Evolutionary conservation across 2,113 vertebrate genomes (phyloP).

Genomic region (Cephalopterus ornatus): DNA sequence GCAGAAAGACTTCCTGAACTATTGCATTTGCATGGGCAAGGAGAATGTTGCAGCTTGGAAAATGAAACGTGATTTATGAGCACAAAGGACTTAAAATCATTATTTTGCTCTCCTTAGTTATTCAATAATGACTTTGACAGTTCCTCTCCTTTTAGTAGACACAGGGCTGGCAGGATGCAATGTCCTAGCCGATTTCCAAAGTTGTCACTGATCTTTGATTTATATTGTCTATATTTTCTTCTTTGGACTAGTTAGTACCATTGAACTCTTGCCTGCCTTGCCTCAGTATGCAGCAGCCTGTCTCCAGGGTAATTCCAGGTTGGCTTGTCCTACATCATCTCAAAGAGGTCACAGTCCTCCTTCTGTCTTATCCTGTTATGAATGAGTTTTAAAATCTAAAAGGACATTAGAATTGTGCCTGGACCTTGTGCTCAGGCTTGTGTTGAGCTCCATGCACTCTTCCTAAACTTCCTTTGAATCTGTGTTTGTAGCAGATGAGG

Average conservation of each 20-base stretch:
- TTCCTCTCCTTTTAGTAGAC: conserved; percentile 9
- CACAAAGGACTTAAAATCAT: background rate
- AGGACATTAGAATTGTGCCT: background rate
- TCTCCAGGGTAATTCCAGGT: background rate
- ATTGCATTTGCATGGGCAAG: background rate
- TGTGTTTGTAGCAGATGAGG: background rate
- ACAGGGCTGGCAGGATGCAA: background rate
- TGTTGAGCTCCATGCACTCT: background rate
- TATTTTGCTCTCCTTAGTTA: conserved; percentile 13
- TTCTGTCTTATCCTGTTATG: background rate
- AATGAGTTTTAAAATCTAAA: background rate
- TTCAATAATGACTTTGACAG: conserved; percentile 11
- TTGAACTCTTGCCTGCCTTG: background rate
- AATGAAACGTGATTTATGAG: background rate
- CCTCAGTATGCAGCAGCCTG: background rate
- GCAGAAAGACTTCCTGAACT: background rate
- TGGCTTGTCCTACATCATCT: background rate
- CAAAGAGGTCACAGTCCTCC: background rate
- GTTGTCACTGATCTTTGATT: conserved; percentile 4
- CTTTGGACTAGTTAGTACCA: background rate
- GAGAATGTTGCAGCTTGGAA: background rate
- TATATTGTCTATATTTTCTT: background rate
- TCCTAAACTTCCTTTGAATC: background rate
- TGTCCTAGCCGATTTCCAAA: background rate
- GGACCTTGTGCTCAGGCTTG: background rate